Evolutionary conservation across 2,113 vertebrate genomes (phyloP).

Genomic region (Tiliqua scincoides): DNA sequence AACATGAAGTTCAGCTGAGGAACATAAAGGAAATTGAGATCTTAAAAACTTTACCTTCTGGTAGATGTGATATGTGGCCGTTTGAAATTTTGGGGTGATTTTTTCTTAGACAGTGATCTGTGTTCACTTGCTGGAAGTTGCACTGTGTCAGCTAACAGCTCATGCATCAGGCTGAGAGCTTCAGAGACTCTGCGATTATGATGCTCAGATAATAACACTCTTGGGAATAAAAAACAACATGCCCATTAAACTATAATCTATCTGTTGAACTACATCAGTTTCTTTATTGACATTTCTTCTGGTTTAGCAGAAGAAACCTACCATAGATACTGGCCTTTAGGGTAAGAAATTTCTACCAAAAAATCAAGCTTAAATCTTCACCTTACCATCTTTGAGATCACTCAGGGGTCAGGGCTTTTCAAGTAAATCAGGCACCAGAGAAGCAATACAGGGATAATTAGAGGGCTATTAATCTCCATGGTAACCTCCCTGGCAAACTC

Average conservation of each 20-base stretch:
- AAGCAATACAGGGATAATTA: no score
- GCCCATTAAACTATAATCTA: background rate
- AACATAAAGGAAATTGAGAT: background rate
- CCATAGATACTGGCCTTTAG: no score
- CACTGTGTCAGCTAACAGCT: constrained; percentile 73
- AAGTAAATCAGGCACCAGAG: no score
- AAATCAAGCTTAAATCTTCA: no score
- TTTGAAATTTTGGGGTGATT: constrained; percentile 1
- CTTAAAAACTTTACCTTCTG: constrained; percentile 59
- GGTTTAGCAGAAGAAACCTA: background rate
- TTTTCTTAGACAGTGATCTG: constrained; percentile 10
- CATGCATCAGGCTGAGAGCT: constrained; percentile 83
- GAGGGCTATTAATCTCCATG: no score
- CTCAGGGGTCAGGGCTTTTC: no score
- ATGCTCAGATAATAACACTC: constrained; percentile 81
- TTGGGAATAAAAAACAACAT: constrained; percentile 49
- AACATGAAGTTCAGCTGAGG: background rate
- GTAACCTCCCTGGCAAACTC: no score
- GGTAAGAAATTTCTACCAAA: no score
- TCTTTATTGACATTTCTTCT: background rate
- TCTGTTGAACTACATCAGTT: background rate
- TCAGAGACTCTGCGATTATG: constrained; percentile 81
- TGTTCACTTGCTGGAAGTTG: constrained; percentile 37
- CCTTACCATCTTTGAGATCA: no score
- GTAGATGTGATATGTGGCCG: background rate